A percentile compares a stretch with the other conserved stretches of the same genome.
These are phyloP conservation scores for Patiria miniata DNA, from an alignment of 35 echinoderm and acorn worm species.

Conservation along the genomic window DNA sequence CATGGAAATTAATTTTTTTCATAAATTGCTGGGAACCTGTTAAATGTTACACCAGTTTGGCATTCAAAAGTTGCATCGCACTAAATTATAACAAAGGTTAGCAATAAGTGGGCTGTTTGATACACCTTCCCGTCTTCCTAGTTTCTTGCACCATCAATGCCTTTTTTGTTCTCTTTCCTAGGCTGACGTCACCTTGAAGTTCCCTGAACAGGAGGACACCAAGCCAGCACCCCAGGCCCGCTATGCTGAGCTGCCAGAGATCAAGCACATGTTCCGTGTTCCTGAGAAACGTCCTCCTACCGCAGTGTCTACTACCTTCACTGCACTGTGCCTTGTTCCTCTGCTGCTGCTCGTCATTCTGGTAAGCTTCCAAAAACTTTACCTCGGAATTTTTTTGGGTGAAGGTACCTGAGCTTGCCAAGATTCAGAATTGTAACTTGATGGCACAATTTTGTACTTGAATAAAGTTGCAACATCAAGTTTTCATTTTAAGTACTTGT, in stretches of 20 bases:
- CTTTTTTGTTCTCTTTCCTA: neutral
- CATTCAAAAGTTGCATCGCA: too few relatives aligned
- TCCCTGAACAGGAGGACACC: slow-evolving; percentile 56
- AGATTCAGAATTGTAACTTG: neutral
- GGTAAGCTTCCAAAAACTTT: slow-evolving; percentile 49
- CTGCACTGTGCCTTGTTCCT: slow-evolving; percentile 73
- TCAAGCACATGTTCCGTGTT: slow-evolving; percentile 92
- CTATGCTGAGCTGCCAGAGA: slow-evolving; percentile 71
- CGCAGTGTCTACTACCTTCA: slow-evolving; percentile 78
- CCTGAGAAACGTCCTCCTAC: slow-evolving; percentile 87
- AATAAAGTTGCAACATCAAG: too few relatives aligned
- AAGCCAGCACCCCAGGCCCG: slow-evolving; percentile 47
- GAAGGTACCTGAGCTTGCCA: too few relatives aligned
- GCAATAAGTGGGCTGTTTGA: too few relatives aligned
- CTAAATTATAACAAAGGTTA: too few relatives aligned
- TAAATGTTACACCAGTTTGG: too few relatives aligned
- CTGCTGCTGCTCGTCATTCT: slow-evolving; percentile 68
- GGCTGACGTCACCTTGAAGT: slow-evolving; percentile 83
- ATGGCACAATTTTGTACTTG: neutral
- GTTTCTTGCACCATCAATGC: too few relatives aligned
- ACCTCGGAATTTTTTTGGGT: too few relatives aligned
- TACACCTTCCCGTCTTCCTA: too few relatives aligned
- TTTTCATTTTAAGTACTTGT: too few relatives aligned
- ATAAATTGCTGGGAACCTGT: too few relatives aligned
- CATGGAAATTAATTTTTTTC: too few relatives aligned